Conservation (phyloP, 1,140 invertebrate genomes). For the Heliothis subflexa region DNA sequence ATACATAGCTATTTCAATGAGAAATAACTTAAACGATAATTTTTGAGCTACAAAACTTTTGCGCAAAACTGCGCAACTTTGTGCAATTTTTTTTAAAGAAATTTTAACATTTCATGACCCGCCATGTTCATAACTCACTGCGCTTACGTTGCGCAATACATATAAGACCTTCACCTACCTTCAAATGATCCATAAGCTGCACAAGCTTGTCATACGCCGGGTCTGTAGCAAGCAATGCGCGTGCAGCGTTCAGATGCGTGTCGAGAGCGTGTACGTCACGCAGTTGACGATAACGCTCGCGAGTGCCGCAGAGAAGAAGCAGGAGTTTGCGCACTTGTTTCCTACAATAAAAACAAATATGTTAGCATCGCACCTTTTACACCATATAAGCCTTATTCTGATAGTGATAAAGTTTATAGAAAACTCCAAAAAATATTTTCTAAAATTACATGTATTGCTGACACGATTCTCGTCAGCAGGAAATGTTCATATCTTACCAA, state of each 20-base stretch:
- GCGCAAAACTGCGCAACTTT: neutral
- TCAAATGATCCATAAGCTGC: slow-evolving; percentile 97
- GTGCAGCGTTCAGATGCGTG: slow-evolving; percentile 91
- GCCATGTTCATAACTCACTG: no score
- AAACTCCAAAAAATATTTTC: no score
- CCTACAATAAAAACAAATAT: slow-evolving; percentile 53
- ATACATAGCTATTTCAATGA: no score
- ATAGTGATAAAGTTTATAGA: no score
- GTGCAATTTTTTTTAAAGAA: neutral
- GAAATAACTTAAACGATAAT: no score
- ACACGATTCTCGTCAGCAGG: no score
- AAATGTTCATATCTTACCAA: no score
- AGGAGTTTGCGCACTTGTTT: slow-evolving; percentile 95
- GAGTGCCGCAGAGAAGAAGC: slow-evolving; percentile 97
- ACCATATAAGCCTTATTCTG: no score
- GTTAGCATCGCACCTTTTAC: no score
- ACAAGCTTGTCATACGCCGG: slow-evolving; percentile 96
- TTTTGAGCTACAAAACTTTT: neutral
- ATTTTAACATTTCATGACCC: neutral
- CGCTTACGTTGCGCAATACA: neutral
- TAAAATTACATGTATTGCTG: neutral
- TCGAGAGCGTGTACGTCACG: slow-evolving; percentile 96
- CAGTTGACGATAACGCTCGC: slow-evolving; percentile 97
- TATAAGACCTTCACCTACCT: slow-evolving; percentile 75
- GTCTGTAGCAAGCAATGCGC: slow-evolving; percentile 83